These are phyloP conservation scores for Phalera bucephala DNA, from an alignment of 2,888 invertebrate species.

Conservation along the genomic window DNA sequence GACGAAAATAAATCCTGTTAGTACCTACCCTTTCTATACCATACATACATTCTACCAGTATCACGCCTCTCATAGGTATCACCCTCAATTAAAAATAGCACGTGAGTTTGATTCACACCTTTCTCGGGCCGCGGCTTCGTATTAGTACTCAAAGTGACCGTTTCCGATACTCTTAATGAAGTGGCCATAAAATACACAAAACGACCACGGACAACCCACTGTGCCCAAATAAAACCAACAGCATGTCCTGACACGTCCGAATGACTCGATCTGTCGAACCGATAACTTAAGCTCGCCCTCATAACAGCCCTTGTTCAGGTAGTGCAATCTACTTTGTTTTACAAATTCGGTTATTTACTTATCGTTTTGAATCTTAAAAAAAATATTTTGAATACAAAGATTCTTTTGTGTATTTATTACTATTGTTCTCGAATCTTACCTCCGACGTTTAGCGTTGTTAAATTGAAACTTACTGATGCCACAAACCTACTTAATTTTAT, in stretches of 20 bases:
- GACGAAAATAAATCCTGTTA: too few relatives aligned
- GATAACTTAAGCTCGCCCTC: slow-evolving; percentile 56
- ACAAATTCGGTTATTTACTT: slow-evolving; percentile 63
- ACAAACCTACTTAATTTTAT: too few relatives aligned
- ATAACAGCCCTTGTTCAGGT: slow-evolving; percentile 46
- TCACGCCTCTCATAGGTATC: too few relatives aligned
- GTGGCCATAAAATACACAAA: slow-evolving; percentile 74
- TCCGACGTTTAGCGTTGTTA: too few relatives aligned
- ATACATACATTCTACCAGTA: too few relatives aligned
- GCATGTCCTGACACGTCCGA: slow-evolving; percentile 76
- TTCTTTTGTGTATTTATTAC: background rate
- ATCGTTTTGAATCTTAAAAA: slow-evolving; percentile 39
- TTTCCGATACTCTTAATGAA: slow-evolving; percentile 64
- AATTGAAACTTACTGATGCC: too few relatives aligned
- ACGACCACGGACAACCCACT: slow-evolving; percentile 68
- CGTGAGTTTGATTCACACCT: slow-evolving; percentile 9
- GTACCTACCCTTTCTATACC: too few relatives aligned
- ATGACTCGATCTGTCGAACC: slow-evolving; percentile 70
- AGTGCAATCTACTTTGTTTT: slow-evolving; percentile 58
- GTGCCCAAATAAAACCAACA: slow-evolving; percentile 63
- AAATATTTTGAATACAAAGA: background rate
- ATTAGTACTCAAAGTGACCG: slow-evolving; percentile 57
- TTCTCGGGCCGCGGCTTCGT: slow-evolving; percentile 26
- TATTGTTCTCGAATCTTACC: too few relatives aligned
- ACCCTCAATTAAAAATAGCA: too few relatives aligned